Evolutionary conservation across 1,140 invertebrate genomes (phyloP).

Genomic region (Brachionus rubens): DNA sequence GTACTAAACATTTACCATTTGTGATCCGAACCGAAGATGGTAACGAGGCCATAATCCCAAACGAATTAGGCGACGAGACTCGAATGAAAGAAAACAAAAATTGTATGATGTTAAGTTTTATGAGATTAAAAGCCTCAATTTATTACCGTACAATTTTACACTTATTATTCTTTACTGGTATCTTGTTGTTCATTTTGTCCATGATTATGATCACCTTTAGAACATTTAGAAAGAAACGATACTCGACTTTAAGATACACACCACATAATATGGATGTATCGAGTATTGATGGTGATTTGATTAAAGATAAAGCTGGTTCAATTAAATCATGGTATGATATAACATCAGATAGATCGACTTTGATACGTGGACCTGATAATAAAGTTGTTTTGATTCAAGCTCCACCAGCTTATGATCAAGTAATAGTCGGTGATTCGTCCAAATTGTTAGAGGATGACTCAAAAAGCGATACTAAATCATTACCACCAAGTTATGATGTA

Average conservation of each 20-base stretch:
- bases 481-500: constrained; percentile 3
- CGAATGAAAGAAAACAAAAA: not conserved
- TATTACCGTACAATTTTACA: constrained; percentile 36
- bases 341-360: constrained; percentile 26
- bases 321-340: constrained; percentile 34
- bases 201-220: constrained; percentile 12
- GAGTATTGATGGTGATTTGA: not conserved
- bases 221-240: constrained; percentile 28
- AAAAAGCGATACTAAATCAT: not conserved
- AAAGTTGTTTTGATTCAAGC: not conserved
- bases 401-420: constrained; percentile 43
- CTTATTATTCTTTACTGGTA: constrained; percentile 16
- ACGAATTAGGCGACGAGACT: constrained; percentile 1
- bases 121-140: constrained; percentile 20
- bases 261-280: constrained; percentile 23
- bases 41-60: not conserved
- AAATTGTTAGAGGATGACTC: not conserved
- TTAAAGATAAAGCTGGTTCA: constrained; percentile 7
- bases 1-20: not conserved
- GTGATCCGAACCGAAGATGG: not conserved
- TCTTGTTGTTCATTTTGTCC: constrained; percentile 19
- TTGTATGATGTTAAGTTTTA: constrained; percentile 45
- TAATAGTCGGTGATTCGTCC: constrained; percentile 12
- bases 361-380: constrained; percentile 3
- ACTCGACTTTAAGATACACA: not conserved